A percentile compares a stretch with the other conserved stretches of the same genome.
phyloP scores from a whole-genome alignment of 2,797 vertebrate genomes.

The Mus spretus region DNA sequence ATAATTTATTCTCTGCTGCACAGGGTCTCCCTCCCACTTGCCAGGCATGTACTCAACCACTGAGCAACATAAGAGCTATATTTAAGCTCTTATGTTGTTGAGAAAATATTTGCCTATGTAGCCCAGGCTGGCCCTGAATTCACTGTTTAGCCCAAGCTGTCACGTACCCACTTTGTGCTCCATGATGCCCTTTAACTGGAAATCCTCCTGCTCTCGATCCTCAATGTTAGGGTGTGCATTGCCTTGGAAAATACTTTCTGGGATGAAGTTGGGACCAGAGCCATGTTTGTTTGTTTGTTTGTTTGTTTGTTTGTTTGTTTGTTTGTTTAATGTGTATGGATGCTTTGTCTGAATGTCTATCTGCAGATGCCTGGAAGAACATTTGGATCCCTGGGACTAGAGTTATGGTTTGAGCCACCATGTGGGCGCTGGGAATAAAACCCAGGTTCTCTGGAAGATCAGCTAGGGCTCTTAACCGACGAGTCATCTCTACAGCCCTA shows the following conservation, averaged over 20 bases:
- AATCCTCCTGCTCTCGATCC: too few species aligned
- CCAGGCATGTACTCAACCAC: not conserved
- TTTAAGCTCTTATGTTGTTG: not conserved
- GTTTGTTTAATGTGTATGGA: not conserved
- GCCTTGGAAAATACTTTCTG: conserved; percentile 20
- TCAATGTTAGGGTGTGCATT: not conserved
- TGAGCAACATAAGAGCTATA: not conserved
- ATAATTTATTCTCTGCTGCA: not conserved
- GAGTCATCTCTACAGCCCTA: not conserved
- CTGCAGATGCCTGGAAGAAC: not conserved
- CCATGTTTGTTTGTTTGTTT: not conserved
- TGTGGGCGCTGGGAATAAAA: not conserved
- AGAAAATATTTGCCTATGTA: not conserved
- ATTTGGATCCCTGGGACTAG: not conserved
- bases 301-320: not conserved
- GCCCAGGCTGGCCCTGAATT: not conserved
- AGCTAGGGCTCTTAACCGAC: not conserved
- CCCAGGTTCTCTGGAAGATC: not conserved
- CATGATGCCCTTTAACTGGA: not conserved
- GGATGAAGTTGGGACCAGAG: not conserved
- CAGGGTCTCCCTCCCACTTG: not conserved
- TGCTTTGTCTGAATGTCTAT: not conserved
- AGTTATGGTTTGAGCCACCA: not conserved
- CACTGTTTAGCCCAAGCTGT: not conserved
- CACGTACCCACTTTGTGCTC: not conserved